These are phyloP conservation scores for Drosophila equinoxialis DNA, from an alignment of 1,140 invertebrate genomes.

Conservation along the genomic window DNA sequence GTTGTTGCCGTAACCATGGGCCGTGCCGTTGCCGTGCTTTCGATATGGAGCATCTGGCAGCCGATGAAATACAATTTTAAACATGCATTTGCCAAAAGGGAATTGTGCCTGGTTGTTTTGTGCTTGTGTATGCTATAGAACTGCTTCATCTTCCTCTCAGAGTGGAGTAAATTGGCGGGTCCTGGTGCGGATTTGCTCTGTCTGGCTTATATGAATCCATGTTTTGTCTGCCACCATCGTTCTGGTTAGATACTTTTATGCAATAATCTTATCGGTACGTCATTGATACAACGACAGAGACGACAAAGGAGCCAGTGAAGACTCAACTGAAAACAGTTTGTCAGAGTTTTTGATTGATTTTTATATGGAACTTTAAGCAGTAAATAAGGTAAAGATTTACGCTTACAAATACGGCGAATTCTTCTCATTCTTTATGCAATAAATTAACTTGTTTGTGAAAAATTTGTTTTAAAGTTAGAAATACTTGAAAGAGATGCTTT, in stretches of 20 bases:
- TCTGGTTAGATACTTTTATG: conserved; percentile 38
- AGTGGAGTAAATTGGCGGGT: no score
- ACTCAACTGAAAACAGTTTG: neutral
- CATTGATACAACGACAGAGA: neutral
- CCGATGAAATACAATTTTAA: conserved; percentile 67
- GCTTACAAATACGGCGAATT: no score
- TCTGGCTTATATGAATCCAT: conserved; percentile 27
- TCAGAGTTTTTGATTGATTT: conserved; percentile 26
- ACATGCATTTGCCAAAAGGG: conserved; percentile 48
- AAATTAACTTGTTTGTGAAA: no score
- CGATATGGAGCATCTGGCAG: conserved; percentile 51
- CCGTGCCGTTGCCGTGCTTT: conserved; percentile 18
- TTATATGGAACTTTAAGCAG: conserved; percentile 1
- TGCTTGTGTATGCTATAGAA: neutral
- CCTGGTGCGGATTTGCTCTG: conserved; percentile 9
- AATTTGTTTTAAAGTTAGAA: no score
- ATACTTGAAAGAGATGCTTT: no score
- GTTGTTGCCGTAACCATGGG: conserved; percentile 40
- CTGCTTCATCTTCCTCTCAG: neutral
- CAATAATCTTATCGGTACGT: conserved; percentile 56
- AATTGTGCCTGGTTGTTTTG: conserved; percentile 21
- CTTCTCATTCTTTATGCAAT: no score
- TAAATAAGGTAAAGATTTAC: neutral
- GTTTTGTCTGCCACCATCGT: conserved; percentile 28
- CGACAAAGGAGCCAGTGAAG: neutral